These are phyloP conservation scores for Agrypnus murinus DNA, from an alignment of 2,888 invertebrate genomes.

Conservation along the genomic window DNA sequence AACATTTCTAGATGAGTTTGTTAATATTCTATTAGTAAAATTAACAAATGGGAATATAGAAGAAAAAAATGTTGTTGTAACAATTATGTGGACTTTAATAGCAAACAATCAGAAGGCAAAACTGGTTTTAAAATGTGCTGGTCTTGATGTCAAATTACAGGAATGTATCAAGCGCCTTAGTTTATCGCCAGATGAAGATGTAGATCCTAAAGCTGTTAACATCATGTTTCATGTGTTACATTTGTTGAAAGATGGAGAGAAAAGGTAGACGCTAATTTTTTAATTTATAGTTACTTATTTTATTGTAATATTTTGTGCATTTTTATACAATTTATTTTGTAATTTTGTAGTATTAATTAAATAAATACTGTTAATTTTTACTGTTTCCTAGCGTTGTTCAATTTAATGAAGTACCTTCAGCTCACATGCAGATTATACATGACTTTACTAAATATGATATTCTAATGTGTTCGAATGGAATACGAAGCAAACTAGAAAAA, in stretches of 20 bases:
- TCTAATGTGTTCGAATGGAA: no score
- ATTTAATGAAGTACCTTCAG: no score
- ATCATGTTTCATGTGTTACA: slow-evolving; percentile 65
- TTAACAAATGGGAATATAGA: slow-evolving; percentile 69
- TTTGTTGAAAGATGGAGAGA: slow-evolving; percentile 61
- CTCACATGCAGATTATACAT: no score
- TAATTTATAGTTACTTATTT: slow-evolving; percentile 2
- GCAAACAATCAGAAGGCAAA: slow-evolving; percentile 83
- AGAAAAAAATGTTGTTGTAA: slow-evolving; percentile 71
- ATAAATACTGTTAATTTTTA: neutral
- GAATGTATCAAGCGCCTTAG: slow-evolving; percentile 71
- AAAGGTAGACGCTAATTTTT: slow-evolving; percentile 30
- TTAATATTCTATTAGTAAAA: slow-evolving; percentile 71
- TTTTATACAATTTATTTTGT: slow-evolving; percentile 22
- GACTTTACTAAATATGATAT: no score
- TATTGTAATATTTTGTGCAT: slow-evolving; percentile 17
- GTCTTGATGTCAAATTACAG: slow-evolving; percentile 71
- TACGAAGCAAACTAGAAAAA: no score
- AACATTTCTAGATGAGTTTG: slow-evolving; percentile 70
- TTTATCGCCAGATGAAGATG: slow-evolving; percentile 64
- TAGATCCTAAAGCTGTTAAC: slow-evolving; percentile 62
- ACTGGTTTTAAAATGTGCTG: slow-evolving; percentile 72
- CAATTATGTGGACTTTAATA: slow-evolving; percentile 80
- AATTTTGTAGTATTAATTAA: slow-evolving; percentile 9
- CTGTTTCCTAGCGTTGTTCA: no score